These are phyloP conservation scores for Cenopis cana DNA, from an alignment of 2,888 invertebrate genomes.

Conservation along the genomic window DNA sequence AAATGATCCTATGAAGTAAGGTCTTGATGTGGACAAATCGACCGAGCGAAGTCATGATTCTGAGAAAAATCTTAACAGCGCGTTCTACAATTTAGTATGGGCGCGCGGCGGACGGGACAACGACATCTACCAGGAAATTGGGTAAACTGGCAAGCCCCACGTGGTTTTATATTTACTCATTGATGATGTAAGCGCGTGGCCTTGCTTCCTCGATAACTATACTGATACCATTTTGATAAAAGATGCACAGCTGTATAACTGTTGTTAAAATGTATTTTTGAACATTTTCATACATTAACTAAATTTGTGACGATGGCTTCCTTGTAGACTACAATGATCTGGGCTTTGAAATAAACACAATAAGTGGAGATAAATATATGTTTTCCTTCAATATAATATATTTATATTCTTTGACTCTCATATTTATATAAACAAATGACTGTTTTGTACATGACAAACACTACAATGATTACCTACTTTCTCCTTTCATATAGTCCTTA, in stretches of 20 bases:
- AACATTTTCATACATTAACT: no score
- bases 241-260: not conserved
- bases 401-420: no score
- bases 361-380: not conserved
- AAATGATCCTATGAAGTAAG: slow-evolving; percentile 45
- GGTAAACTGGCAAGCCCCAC: slow-evolving; percentile 9
- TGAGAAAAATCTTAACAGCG: slow-evolving; percentile 41
- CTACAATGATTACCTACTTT: no score
- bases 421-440: no score
- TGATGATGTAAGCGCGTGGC: not conserved
- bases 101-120: slow-evolving; percentile 1
- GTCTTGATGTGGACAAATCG: slow-evolving; percentile 4
- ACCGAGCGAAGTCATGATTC: slow-evolving; percentile 9
- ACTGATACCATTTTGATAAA: not conserved
- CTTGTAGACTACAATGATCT: no score
- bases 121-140: slow-evolving; percentile 24
- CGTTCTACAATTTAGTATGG: slow-evolving; percentile 27
- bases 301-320: no score
- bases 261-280: no score
- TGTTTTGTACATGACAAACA: no score
- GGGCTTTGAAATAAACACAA: not conserved
- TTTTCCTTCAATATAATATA: no score
- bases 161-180: slow-evolving; percentile 19
- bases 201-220: not conserved
- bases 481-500: no score